phyloP scores from a whole-genome alignment of 2,113 vertebrate species.

The Pterocles orientalis region DNA sequence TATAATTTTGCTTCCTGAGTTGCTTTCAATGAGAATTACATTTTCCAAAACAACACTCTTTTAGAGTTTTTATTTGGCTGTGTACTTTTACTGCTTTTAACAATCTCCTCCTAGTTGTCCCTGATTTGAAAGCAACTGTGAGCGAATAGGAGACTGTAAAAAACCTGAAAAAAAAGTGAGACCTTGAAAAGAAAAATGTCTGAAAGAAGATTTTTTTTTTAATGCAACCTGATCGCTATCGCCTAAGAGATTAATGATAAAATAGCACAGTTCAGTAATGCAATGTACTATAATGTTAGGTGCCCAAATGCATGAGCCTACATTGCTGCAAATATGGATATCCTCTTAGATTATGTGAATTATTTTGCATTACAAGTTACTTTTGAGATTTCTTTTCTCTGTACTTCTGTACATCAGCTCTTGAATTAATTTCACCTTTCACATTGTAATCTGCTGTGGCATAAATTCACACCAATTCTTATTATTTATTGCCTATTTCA shows the following conservation, averaged over 20 bases:
- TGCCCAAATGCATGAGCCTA: neutral
- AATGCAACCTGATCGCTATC: neutral
- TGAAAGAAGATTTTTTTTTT: neutral
- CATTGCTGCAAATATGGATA: neutral
- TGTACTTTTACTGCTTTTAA: constrained; percentile 1
- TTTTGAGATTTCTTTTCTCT: neutral
- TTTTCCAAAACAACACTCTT: neutral
- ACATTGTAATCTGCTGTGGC: neutral
- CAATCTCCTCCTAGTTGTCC: neutral
- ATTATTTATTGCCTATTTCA: neutral
- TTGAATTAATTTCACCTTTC: neutral
- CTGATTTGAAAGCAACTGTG: constrained; percentile 9
- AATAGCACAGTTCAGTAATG: neutral
- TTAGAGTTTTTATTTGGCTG: neutral
- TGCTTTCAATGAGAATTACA: constrained; percentile 22
- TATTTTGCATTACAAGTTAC: neutral
- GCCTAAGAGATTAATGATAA: neutral
- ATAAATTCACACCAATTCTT: neutral
- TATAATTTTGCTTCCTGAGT: constrained; percentile 7
- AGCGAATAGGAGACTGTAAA: neutral
- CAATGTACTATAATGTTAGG: neutral
- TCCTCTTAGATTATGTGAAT: neutral
- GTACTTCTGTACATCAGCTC: neutral
- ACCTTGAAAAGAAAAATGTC: neutral
- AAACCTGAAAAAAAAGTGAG: neutral